These are phyloP conservation scores for Xenops minutus DNA, from an alignment of 2,797 vertebrate species.

Conservation along the genomic window DNA sequence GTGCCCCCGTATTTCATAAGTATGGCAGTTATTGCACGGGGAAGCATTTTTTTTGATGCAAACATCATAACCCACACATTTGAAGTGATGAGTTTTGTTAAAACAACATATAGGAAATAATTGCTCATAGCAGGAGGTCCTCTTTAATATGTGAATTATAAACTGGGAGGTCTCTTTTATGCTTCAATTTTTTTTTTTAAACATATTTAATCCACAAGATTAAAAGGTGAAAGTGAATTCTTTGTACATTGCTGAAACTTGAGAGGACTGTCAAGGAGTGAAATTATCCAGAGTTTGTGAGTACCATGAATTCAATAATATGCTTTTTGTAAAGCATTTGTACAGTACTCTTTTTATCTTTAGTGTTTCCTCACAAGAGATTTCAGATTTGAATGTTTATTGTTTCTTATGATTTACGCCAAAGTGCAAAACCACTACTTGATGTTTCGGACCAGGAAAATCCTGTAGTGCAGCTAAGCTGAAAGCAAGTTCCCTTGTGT, in stretches of 20 bases:
- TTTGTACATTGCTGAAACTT: conserved; percentile 14
- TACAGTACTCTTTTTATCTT: not conserved
- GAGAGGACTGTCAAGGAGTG: not conserved
- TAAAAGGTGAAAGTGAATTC: conserved; percentile 36
- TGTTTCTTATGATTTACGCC: not conserved
- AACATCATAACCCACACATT: not conserved
- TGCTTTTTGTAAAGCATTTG: not conserved
- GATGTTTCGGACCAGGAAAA: not conserved
- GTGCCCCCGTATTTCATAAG: not conserved
- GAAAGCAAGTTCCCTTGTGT: not conserved
- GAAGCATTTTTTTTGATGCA: conserved; percentile 31
- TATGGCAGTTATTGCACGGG: not conserved
- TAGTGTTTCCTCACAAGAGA: not conserved
- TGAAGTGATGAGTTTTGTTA: not conserved
- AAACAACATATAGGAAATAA: not conserved
- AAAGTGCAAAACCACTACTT: not conserved
- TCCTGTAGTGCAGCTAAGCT: not conserved
- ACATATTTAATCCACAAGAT: conserved; percentile 25
- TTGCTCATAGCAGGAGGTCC: conserved; percentile 7
- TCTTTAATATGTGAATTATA: conserved; percentile 12
- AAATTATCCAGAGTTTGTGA: conserved; percentile 27
- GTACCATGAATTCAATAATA: not conserved
- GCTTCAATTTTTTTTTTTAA: not conserved
- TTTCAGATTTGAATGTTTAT: not conserved
- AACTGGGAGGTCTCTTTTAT: conserved; percentile 7